These are phyloP conservation scores for Excalfactoria chinensis DNA, from an alignment of 2,113 vertebrate genomes.

Conservation along the genomic window DNA sequence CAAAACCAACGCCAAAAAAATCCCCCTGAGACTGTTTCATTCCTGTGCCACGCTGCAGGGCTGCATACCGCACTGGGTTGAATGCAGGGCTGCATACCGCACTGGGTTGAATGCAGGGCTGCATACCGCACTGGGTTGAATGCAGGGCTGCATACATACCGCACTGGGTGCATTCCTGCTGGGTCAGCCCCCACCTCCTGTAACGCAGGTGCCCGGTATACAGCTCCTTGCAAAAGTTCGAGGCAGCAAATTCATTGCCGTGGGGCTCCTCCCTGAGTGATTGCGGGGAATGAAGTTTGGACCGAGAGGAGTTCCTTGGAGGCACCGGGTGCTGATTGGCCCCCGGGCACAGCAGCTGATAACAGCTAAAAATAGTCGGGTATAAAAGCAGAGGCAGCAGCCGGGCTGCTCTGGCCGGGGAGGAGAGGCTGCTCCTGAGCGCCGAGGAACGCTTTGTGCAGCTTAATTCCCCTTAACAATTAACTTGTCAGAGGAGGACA, in stretches of 20 bases:
- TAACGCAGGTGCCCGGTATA: fast-evolving
- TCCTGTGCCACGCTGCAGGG: background rate
- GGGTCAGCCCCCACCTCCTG: background rate
- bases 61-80: background rate
- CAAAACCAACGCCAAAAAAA: background rate
- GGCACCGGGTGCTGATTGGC: constrained; percentile 33
- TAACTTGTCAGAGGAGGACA: background rate
- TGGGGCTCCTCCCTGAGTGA: constrained; percentile 36
- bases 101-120: too few relatives aligned
- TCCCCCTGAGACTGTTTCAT: background rate
- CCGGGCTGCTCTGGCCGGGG: background rate
- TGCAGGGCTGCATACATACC: background rate
- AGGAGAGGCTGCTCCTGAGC: background rate
- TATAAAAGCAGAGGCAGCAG: constrained; percentile 44
- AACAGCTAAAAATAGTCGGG: constrained; percentile 60
- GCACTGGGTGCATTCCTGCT: background rate
- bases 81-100: too few relatives aligned
- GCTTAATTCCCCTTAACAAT: constrained; percentile 28
- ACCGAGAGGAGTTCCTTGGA: background rate
- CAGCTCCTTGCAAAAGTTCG: background rate
- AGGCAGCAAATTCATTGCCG: background rate
- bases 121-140: background rate
- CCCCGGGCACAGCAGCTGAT: background rate
- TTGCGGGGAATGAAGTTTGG: constrained; percentile 36
- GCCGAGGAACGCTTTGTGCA: background rate